These are phyloP conservation scores for Helobdella robusta DNA, from an alignment of 2,888 invertebrate genomes.

Conservation along the genomic window DNA sequence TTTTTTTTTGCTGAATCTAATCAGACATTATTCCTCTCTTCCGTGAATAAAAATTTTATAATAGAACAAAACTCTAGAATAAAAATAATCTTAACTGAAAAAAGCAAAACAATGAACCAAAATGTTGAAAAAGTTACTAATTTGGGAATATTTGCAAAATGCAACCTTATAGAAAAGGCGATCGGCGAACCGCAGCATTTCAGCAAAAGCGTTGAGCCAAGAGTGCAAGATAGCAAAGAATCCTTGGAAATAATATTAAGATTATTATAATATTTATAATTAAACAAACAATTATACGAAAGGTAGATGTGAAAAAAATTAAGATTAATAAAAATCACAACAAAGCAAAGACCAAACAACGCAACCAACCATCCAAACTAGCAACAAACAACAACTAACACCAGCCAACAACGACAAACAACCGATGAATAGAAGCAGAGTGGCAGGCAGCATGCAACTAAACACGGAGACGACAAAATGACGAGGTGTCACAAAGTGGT, in stretches of 20 bases:
- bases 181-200: slow-evolving; percentile 76
- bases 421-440: slow-evolving; percentile 50
- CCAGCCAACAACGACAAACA: neutral
- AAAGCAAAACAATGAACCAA: neutral
- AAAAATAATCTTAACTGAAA: neutral
- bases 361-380: no score
- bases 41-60: neutral
- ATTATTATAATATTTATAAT: slow-evolving; percentile 1
- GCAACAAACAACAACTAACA: no score
- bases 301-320: no score
- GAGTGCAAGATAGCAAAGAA: slow-evolving; percentile 81
- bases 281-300: no score
- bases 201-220: slow-evolving; percentile 83
- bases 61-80: neutral
- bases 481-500: slow-evolving; percentile 45
- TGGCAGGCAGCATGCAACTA: slow-evolving; percentile 65
- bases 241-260: slow-evolving; percentile 47
- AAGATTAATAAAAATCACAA: no score
- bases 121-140: neutral
- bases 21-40: no score
- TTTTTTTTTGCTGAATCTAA: no score
- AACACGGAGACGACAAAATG: slow-evolving; percentile 56
- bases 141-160: no score
- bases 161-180: slow-evolving; percentile 64
- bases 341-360: no score